Conservation (phyloP, 2,888 invertebrate genomes). For the Ochropleura leucogaster region DNA sequence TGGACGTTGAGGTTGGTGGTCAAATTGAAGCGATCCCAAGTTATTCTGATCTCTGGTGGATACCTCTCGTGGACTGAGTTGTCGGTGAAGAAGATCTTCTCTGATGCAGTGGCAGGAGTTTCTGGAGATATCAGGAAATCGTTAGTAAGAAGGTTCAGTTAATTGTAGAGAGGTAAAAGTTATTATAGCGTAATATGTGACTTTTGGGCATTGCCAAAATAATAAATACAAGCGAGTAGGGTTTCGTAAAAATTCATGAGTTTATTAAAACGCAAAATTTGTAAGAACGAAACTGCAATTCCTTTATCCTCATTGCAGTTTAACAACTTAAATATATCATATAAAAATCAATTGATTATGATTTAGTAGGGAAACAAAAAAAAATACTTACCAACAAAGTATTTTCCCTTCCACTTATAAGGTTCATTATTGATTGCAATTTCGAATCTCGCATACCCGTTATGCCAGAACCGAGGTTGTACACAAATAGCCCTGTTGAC, state of each 20-base stretch:
- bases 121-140: constrained; percentile 87
- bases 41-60: constrained; percentile 94
- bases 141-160: not conserved
- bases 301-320: not conserved
- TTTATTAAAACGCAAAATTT: not conserved
- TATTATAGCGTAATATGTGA: not conserved
- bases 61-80: constrained; percentile 93
- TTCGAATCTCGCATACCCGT: constrained; percentile 96
- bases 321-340: not conserved
- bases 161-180: not conserved
- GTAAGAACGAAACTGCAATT: not conserved
- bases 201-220: not conserved
- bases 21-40: constrained; percentile 96
- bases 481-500: constrained; percentile 96
- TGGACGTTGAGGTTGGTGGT: constrained; percentile 94
- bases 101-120: constrained; percentile 96
- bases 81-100: constrained; percentile 95
- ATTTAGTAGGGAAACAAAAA: not conserved
- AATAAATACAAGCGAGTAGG: not conserved
- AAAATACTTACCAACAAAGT: constrained; percentile 95
- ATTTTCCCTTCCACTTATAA: constrained; percentile 97
- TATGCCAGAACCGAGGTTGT: constrained; percentile 96
- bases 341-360: not conserved
- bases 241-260: not conserved
- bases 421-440: constrained; percentile 95